phyloP scores from a whole-genome alignment of 37 sponge, comb jelly and placozoan species.

The Corticium candelabrum region DNA sequence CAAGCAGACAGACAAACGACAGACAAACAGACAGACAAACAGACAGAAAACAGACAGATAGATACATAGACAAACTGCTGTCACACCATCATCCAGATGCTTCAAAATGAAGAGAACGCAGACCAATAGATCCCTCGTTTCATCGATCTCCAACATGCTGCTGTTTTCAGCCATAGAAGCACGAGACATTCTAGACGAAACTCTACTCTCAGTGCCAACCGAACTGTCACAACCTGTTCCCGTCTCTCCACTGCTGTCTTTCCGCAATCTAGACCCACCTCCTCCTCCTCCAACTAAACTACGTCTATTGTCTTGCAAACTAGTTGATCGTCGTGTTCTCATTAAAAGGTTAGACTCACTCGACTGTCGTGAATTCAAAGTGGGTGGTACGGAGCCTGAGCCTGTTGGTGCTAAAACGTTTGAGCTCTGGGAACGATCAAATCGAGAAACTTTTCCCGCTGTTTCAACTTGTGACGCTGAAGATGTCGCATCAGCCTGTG shows the following conservation, averaged over 20 bases:
- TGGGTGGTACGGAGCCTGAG: too few species aligned
- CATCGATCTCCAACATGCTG: background rate
- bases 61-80: background rate
- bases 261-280: background rate
- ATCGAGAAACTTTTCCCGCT: background rate
- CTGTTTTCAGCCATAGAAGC: background rate
- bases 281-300: too few species aligned
- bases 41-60: background rate
- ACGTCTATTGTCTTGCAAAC: too few species aligned
- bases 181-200: background rate
- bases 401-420: too few species aligned
- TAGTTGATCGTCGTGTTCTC: too few species aligned
- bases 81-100: background rate
- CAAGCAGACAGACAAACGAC: too few species aligned
- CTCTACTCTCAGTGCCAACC: background rate
- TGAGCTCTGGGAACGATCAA: background rate
- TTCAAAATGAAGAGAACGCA: background rate
- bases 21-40: too few species aligned
- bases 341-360: too few species aligned
- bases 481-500: too few species aligned
- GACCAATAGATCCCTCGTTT: constrained; percentile 5
- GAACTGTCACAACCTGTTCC: background rate
- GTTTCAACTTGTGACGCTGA: background rate
- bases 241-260: background rate
- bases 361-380: background rate